A percentile compares a stretch with the other conserved stretches of the same genome.
phyloP scores from a whole-genome alignment of 2,113 vertebrate genomes.

The Vulpes vulpes region DNA sequence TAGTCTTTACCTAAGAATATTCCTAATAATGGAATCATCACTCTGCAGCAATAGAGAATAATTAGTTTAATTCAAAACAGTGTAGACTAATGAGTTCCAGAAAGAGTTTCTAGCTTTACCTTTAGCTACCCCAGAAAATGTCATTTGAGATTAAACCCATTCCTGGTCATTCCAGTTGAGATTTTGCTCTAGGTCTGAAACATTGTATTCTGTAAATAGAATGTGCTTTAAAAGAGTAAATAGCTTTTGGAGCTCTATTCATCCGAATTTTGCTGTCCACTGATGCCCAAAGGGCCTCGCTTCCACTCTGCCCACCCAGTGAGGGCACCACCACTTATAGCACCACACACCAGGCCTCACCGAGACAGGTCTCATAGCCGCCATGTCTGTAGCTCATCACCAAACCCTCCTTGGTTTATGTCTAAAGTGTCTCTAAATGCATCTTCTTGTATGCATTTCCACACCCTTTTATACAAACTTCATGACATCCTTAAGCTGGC shows the following conservation, averaged over 20 bases:
- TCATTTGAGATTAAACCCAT: background rate
- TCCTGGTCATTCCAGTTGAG: background rate
- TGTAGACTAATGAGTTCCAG: background rate
- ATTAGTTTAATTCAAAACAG: conserved; percentile 8
- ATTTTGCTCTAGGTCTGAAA: background rate
- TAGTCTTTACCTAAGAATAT: conserved; percentile 12
- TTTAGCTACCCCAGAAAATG: background rate
- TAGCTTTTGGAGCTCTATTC: background rate
- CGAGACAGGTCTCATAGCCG: fast-evolving
- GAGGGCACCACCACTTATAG: background rate
- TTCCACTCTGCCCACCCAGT: background rate
- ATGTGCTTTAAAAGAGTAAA: background rate
- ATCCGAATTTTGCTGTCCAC: background rate
- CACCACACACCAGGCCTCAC: background rate
- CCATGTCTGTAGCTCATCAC: background rate
- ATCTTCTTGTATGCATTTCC: background rate
- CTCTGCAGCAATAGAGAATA: background rate
- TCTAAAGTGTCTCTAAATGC: background rate
- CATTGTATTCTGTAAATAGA: background rate
- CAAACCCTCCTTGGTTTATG: background rate
- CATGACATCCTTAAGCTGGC: background rate
- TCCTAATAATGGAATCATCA: background rate
- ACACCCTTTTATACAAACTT: too few species aligned
- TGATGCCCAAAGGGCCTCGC: background rate
- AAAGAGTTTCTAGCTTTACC: background rate